A percentile compares a stretch with the other conserved stretches of the same genome.
phyloP scores from a whole-genome alignment of 2,888 invertebrate genomes.

The Chymomyza caudatula region DNA sequence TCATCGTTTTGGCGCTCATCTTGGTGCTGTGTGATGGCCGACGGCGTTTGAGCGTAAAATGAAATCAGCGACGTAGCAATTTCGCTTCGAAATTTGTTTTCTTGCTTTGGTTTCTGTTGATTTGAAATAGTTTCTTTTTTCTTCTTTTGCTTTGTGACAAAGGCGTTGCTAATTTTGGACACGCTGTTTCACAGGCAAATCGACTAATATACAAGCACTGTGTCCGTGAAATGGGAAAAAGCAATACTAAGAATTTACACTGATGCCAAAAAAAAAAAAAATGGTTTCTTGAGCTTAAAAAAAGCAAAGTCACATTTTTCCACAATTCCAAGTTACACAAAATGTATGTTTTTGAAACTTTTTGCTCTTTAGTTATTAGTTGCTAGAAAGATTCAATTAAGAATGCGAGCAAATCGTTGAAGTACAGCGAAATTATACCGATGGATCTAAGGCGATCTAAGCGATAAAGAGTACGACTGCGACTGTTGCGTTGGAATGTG shows the following conservation, averaged over 20 bases:
- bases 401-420: not conserved
- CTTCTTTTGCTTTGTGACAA: conserved; percentile 16
- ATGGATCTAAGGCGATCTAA: not conserved
- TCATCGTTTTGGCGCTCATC: conserved; percentile 76
- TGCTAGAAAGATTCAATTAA: not conserved
- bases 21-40: conserved; percentile 33
- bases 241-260: conserved; percentile 6
- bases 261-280: conserved; percentile 17
- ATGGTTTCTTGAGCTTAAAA: conserved; percentile 6
- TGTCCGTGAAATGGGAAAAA: no score
- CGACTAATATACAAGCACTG: conserved; percentile 9
- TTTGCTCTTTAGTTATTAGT: conserved; percentile 1
- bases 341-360: not conserved
- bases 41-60: not conserved
- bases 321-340: not conserved
- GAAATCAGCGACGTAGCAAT: conserved; percentile 3
- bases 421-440: conserved; percentile 7
- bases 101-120: not conserved
- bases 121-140: conserved; percentile 8
- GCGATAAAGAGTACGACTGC: conserved; percentile 17
- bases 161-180: conserved; percentile 56
- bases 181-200: conserved; percentile 38
- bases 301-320: conserved; percentile 33
- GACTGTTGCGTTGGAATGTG: conserved; percentile 66
- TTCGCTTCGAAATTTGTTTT: not conserved